Percentiles rank a stretch among this genome's conserved stretches.
These are phyloP conservation scores for Globodera rostochiensis DNA, from an alignment of 1,140 invertebrate genomes.

Conservation along the genomic window DNA sequence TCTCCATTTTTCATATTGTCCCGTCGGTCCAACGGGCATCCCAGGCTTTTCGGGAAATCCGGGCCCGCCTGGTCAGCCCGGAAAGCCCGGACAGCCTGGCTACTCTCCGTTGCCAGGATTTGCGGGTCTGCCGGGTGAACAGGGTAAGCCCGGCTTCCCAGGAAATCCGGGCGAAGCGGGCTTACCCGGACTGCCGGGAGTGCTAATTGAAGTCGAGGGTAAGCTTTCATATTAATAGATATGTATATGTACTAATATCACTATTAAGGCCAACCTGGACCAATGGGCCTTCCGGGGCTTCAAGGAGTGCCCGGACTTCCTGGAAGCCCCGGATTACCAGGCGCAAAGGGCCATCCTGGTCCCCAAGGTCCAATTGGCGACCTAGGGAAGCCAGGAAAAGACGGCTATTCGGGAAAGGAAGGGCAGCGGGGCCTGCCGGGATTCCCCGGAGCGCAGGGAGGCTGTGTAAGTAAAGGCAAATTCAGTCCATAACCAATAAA, in stretches of 20 bases:
- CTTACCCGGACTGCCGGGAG: constrained; percentile 10
- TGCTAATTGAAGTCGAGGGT: constrained; percentile 16
- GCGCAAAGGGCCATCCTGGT: neutral
- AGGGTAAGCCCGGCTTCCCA: constrained; percentile 10
- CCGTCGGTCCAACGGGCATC: neutral
- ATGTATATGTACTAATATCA: neutral
- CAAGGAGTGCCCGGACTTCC: constrained; percentile 15
- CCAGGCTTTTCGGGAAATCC: constrained; percentile 11
- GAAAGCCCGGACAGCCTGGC: neutral
- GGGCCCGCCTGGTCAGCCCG: constrained; percentile 6
- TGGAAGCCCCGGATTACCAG: constrained; percentile 5
- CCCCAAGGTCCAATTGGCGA: constrained; percentile 23
- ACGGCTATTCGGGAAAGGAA: neutral
- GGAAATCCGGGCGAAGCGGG: constrained; percentile 16
- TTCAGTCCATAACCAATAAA: neutral
- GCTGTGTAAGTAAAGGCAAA: neutral
- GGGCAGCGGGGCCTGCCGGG: neutral
- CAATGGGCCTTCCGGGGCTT: constrained; percentile 5
- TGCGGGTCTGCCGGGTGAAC: constrained; percentile 7
- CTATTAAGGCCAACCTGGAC: neutral
- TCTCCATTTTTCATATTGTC: neutral
- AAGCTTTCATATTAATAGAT: neutral
- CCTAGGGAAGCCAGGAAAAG: constrained; percentile 4
- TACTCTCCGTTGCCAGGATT: constrained; percentile 1
- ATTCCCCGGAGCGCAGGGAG: neutral